Conservation (phyloP, 92 coral and sea anemone genomes). For the Phenganax subtilis region DNA sequence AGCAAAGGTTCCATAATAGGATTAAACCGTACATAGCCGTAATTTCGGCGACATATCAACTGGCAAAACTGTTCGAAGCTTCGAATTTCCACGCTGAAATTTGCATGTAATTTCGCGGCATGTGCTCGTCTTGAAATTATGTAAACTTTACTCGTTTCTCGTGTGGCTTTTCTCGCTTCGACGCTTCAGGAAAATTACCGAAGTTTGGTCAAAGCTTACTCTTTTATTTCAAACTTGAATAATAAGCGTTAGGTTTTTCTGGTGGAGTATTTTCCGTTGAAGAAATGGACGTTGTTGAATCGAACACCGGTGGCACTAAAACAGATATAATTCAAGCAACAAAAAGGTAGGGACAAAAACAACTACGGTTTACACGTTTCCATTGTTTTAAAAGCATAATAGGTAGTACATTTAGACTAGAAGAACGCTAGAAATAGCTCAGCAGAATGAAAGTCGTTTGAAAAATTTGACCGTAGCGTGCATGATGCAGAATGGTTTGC, state of each 20-base stretch:
- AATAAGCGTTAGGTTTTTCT: too few species aligned
- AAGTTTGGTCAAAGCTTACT: neutral
- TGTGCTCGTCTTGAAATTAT: constrained; percentile 17
- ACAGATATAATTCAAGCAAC: too few species aligned
- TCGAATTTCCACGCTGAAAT: constrained; percentile 4
- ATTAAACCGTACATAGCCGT: neutral
- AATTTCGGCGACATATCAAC: neutral
- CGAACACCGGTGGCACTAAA: too few species aligned
- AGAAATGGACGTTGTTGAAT: too few species aligned
- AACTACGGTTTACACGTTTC: too few species aligned
- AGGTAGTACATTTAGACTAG: too few species aligned
- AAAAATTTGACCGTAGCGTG: neutral
- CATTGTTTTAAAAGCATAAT: too few species aligned
- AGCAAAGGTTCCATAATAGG: neutral
- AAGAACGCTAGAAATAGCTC: neutral
- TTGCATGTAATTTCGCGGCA: constrained; percentile 16
- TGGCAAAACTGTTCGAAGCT: neutral
- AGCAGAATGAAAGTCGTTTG: neutral
- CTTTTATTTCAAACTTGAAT: neutral
- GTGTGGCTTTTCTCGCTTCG: neutral
- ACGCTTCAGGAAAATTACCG: neutral
- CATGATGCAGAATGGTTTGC: neutral
- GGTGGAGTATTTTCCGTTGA: too few species aligned
- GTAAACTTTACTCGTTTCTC: constrained; percentile 6
- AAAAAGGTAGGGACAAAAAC: too few species aligned